Percentiles rank a stretch among this genome's conserved stretches.
Conservation (phyloP, 2,113 vertebrate genomes). For the Indicator maculatus region DNA sequence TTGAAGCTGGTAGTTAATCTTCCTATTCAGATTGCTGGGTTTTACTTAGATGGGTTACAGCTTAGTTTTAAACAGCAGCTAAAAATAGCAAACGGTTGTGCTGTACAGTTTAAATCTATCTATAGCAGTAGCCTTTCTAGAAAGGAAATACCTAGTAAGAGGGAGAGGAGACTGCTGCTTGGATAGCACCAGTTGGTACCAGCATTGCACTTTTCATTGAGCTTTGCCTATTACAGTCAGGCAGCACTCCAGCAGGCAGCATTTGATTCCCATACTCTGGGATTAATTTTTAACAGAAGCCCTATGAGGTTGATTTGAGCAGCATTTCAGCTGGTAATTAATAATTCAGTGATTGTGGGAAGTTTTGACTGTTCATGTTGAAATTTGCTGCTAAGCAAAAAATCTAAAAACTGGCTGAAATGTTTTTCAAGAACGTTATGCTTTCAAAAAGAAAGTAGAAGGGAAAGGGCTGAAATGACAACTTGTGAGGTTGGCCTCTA, state of each 20-base stretch:
- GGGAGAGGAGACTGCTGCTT: background rate
- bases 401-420: background rate
- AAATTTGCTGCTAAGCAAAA: background rate
- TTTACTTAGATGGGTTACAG: slow-evolving; percentile 64
- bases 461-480: background rate
- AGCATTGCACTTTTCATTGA: background rate
- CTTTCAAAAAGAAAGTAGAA: background rate
- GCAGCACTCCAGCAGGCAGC: background rate
- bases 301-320: background rate
- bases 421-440: background rate
- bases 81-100: slow-evolving; percentile 50
- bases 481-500: background rate
- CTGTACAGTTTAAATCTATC: slow-evolving; percentile 50
- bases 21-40: slow-evolving; percentile 49
- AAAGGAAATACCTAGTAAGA: slow-evolving; percentile 3
- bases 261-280: background rate
- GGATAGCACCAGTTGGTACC: background rate
- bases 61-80: slow-evolving; percentile 60
- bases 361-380: background rate
- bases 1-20: slow-evolving; percentile 65
- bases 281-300: slow-evolving; percentile 1
- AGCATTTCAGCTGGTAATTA: fast-evolving
- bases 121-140: slow-evolving; percentile 50
- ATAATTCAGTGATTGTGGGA: background rate
- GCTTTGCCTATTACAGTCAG: background rate